Evolutionary conservation across 2,888 invertebrate genomes (phyloP).

Genomic region (Epinotia nisella): DNA sequence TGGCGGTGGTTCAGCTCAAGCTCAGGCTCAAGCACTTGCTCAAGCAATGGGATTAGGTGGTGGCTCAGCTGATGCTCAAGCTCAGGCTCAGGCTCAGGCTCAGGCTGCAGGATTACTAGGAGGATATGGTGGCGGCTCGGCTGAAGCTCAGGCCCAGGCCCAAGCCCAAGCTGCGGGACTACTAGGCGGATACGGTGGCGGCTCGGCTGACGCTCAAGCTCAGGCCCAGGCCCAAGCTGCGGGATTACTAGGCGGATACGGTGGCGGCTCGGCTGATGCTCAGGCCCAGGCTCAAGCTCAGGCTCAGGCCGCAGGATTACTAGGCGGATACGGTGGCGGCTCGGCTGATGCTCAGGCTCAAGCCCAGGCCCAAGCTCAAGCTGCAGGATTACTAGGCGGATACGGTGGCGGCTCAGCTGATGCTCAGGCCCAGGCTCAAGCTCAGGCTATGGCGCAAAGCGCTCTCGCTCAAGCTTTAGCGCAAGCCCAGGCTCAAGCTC

Average conservation of each 20-base stretch:
- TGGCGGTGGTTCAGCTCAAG: constrained; percentile 1
- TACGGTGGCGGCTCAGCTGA: constrained; percentile 24
- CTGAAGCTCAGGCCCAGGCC: constrained; percentile 1
- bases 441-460: constrained; percentile 28
- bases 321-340: constrained; percentile 15
- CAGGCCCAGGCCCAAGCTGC: constrained; percentile 12
- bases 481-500: constrained; percentile 38
- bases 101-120: constrained; percentile 14
- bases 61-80: constrained; percentile 42
- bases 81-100: constrained; percentile 45
- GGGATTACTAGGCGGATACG: neutral
- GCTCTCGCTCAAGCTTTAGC: constrained; percentile 23
- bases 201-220: constrained; percentile 39
- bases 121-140: neutral
- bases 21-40: constrained; percentile 26
- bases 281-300: neutral
- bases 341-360: neutral
- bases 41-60: constrained; percentile 6
- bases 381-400: neutral
- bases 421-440: constrained; percentile 46
- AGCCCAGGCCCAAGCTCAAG: constrained; percentile 10
- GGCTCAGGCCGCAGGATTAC: neutral
- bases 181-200: constrained; percentile 12
- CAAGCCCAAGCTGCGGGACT: constrained; percentile 27
- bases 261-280: neutral